Evolutionary conservation across 2,113 vertebrate species (phyloP).

Genomic region (Gymnogyps californianus): DNA sequence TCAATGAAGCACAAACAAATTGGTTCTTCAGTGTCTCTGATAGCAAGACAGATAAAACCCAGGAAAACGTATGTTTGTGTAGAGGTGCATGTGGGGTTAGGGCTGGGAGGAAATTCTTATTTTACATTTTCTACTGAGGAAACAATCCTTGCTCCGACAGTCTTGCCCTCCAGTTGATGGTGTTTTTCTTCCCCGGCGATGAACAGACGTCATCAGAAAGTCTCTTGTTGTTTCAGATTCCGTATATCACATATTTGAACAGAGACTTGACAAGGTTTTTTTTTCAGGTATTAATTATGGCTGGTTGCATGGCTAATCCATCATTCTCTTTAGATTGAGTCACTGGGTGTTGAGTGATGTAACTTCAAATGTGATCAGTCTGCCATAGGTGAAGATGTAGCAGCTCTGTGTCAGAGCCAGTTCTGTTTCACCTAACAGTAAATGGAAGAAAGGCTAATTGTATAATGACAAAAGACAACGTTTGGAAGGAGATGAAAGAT

Average conservation of each 20-base stretch:
- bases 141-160: background rate
- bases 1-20: background rate
- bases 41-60: background rate
- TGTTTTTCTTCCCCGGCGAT: background rate
- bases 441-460: constrained; percentile 22
- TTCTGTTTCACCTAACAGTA: constrained; percentile 4
- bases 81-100: background rate
- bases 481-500: constrained; percentile 48
- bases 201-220: constrained; percentile 15
- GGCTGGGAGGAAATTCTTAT: background rate
- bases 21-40: background rate
- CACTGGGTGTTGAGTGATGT: constrained; percentile 32
- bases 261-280: background rate
- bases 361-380: constrained; percentile 18
- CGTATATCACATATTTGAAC: constrained; percentile 11
- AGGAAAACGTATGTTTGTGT: background rate
- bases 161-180: background rate
- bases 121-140: background rate
- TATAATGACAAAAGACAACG: background rate
- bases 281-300: constrained; percentile 51
- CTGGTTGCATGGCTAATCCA: constrained; percentile 49
- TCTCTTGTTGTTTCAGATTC: constrained; percentile 31
- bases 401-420: constrained; percentile 10
- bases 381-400: constrained; percentile 10
- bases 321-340: constrained; percentile 24